Evolutionary conservation across 2,113 vertebrate species (phyloP).

Genomic region (Martes martes): DNA sequence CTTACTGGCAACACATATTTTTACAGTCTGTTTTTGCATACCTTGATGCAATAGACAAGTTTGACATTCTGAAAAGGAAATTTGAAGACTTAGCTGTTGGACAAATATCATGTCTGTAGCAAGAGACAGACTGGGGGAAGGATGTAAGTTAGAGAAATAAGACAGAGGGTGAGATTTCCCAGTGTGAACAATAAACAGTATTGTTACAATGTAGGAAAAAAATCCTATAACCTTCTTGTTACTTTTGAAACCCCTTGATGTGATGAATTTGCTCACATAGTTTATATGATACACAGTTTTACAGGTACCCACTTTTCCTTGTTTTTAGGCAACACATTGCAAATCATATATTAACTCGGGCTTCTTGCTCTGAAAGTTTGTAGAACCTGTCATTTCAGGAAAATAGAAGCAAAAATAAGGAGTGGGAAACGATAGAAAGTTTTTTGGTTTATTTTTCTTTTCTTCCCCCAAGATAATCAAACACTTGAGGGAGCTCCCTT

Average conservation of each 20-base stretch:
- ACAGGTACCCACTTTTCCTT: background rate
- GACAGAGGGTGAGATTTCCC: background rate
- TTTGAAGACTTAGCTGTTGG: background rate
- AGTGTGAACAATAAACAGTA: background rate
- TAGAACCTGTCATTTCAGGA: background rate
- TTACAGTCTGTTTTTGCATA: constrained; percentile 4
- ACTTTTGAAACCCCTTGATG: background rate
- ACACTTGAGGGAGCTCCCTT: background rate
- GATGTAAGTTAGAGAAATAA: background rate
- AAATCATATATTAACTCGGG: background rate
- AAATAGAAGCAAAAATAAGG: background rate
- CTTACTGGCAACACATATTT: constrained; percentile 25
- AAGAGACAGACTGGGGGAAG: background rate
- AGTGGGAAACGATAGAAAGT: background rate
- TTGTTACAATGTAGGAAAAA: background rate
- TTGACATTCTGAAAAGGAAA: constrained; percentile 28
- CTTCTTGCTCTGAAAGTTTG: background rate
- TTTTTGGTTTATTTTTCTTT: background rate
- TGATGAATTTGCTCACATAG: background rate
- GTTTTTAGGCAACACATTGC: background rate
- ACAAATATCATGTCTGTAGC: background rate
- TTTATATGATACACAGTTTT: background rate
- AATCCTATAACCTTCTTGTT: background rate
- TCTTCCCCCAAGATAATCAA: background rate
- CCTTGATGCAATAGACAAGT: background rate